phyloP scores from a whole-genome alignment of 2,113 vertebrate species.

The Electrona antarctica region DNA sequence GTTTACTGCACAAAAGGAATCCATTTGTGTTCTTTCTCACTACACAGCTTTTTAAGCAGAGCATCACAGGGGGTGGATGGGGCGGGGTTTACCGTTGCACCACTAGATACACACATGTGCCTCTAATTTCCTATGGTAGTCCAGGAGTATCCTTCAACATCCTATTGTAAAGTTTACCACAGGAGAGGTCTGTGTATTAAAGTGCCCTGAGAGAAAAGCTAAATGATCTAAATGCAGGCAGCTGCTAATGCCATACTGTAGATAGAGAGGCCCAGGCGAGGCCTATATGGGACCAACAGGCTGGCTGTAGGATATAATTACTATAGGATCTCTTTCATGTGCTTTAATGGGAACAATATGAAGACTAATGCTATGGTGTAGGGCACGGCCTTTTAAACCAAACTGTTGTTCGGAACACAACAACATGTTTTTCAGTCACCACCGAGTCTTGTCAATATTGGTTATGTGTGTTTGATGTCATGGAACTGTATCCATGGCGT shows the following conservation, averaged over 20 bases:
- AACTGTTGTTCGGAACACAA: conserved; percentile 25
- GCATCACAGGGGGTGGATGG: conserved; percentile 55
- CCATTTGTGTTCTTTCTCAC: conserved; percentile 68
- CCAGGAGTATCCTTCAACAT: conserved; percentile 83
- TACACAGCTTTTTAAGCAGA: conserved; percentile 62
- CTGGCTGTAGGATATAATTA: conserved; percentile 87
- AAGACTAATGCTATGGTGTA: conserved; percentile 88
- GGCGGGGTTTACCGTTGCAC: conserved; percentile 24
- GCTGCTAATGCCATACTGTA: conserved; percentile 86
- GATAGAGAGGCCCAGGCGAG: conserved; percentile 87
- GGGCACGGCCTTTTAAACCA: conserved; percentile 81
- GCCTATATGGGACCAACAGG: conserved; percentile 53
- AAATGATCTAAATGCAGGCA: conserved; percentile 88
- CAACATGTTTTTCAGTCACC: background rate
- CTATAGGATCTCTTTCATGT: conserved; percentile 89
- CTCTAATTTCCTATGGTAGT: conserved; percentile 86
- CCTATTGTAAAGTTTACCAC: conserved; percentile 86
- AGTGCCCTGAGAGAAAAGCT: conserved; percentile 82
- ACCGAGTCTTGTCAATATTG: background rate
- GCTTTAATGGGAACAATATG: conserved; percentile 95
- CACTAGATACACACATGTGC: conserved; percentile 69
- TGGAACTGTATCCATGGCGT: background rate
- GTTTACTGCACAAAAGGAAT: conserved; percentile 70
- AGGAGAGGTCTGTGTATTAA: conserved; percentile 86
- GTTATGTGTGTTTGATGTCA: conserved; percentile 5